A percentile compares a stretch with the other conserved stretches of the same genome.
These are phyloP conservation scores for Ophiothrix spiculata DNA, from an alignment of 35 echinoderm and acorn worm genomes.

Conservation along the genomic window DNA sequence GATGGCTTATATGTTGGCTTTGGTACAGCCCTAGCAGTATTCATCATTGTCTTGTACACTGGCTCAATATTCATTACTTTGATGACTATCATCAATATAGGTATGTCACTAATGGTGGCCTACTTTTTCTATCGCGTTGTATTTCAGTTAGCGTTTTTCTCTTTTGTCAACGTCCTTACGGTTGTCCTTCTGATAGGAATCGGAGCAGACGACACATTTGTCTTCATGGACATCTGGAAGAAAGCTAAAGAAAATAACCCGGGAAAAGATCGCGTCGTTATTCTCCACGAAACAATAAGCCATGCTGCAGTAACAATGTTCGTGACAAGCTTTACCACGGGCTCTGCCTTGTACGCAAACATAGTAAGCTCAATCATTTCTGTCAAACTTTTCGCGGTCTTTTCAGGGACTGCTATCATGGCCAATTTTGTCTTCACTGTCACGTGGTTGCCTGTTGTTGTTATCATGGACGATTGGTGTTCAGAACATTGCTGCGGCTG, in stretches of 20 bases:
- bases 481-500: not conserved
- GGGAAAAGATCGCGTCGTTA: not conserved
- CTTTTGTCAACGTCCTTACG: slow-evolving; percentile 45
- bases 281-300: slow-evolving; percentile 37
- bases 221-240: slow-evolving; percentile 69
- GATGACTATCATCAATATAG: slow-evolving; percentile 25
- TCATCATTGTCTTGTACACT: slow-evolving; percentile 44
- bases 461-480: slow-evolving; percentile 48
- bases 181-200: slow-evolving; percentile 55
- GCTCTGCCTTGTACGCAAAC: slow-evolving; percentile 40
- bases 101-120: slow-evolving; percentile 43
- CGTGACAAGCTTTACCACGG: slow-evolving; percentile 66
- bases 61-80: slow-evolving; percentile 49
- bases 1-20: slow-evolving; percentile 32
- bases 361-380: slow-evolving; percentile 39
- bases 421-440: slow-evolving; percentile 55
- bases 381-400: slow-evolving; percentile 43
- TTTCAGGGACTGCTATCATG: slow-evolving; percentile 61
- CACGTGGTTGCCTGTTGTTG: slow-evolving; percentile 45
- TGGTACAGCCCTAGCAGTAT: slow-evolving; percentile 8
- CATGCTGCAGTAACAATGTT: slow-evolving; percentile 57
- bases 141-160: slow-evolving; percentile 43
- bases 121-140: slow-evolving; percentile 51
- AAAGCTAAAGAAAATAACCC: not conserved
- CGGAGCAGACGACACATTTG: slow-evolving; percentile 63